These are phyloP conservation scores for Sympetrum striolatum DNA, from an alignment of 2,888 invertebrate species.

Conservation along the genomic window DNA sequence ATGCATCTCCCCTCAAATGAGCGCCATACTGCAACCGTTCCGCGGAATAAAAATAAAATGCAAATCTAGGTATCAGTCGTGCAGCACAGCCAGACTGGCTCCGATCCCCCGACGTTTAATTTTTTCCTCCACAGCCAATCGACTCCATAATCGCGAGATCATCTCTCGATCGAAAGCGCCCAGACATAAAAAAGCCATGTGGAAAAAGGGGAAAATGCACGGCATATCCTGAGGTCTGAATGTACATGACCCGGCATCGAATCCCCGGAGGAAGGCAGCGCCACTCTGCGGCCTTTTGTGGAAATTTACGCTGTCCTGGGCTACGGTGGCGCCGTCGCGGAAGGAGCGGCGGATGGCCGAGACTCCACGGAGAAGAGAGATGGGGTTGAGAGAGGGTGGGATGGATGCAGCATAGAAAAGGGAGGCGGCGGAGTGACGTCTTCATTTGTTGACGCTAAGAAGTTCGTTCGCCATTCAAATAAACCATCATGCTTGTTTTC, in stretches of 20 bases:
- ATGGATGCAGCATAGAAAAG: background rate
- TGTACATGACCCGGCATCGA: slow-evolving; percentile 29
- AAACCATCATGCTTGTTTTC: background rate
- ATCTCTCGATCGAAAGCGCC: background rate
- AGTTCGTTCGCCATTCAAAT: background rate
- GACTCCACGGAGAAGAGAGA: background rate
- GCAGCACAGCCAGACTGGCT: background rate
- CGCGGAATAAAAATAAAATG: background rate
- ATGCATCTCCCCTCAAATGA: too few relatives aligned
- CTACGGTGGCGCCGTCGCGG: background rate
- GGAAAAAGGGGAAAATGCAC: background rate
- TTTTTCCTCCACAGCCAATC: background rate
- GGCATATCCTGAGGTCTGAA: background rate
- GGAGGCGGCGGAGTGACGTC: background rate
- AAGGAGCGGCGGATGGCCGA: background rate
- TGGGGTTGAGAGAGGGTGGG: background rate
- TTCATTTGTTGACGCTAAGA: background rate
- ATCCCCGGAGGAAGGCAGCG: slow-evolving; percentile 3
- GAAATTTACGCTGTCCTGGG: background rate
- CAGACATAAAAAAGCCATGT: background rate
- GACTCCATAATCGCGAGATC: background rate
- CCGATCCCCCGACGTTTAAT: background rate
- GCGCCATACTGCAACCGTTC: too few relatives aligned
- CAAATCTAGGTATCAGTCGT: background rate
- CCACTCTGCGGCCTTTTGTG: background rate